Conservation (phyloP, 2,888 invertebrate genomes). For the Melinopterus prodromus region DNA sequence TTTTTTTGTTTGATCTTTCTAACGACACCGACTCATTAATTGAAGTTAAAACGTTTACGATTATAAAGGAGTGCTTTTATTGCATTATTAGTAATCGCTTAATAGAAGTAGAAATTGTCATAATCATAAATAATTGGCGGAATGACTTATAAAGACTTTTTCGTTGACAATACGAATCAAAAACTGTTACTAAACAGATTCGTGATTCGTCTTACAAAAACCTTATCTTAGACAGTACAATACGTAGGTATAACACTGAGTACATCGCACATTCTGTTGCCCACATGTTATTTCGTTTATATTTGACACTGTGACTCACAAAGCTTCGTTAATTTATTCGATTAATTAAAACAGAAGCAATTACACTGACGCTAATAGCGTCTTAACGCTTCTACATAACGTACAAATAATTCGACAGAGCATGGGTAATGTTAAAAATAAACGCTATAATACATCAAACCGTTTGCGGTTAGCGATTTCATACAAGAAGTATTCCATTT, state of each 20-base stretch:
- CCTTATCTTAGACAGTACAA: not conserved
- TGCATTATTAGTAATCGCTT: too few species aligned
- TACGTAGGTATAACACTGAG: not conserved
- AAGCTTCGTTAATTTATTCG: not conserved
- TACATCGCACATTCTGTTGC: not conserved
- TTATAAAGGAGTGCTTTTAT: too few species aligned
- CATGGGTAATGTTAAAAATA: too few species aligned
- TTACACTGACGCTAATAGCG: not conserved
- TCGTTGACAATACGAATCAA: not conserved
- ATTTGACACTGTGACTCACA: not conserved
- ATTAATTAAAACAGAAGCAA: not conserved
- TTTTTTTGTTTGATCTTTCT: too few species aligned
- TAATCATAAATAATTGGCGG: too few species aligned
- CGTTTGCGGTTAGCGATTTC: not conserved
- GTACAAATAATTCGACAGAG: not conserved
- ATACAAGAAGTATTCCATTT: not conserved
- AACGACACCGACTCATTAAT: too few species aligned
- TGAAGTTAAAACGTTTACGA: too few species aligned
- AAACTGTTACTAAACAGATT: not conserved
- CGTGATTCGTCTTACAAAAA: not conserved
- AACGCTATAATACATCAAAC: not conserved
- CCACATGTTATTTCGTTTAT: constrained; percentile 4
- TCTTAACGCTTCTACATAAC: not conserved
- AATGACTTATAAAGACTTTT: not conserved
- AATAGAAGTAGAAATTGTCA: too few species aligned